Conservation (phyloP, 1,140 invertebrate genomes). For the Trichonephila clavata region DNA sequence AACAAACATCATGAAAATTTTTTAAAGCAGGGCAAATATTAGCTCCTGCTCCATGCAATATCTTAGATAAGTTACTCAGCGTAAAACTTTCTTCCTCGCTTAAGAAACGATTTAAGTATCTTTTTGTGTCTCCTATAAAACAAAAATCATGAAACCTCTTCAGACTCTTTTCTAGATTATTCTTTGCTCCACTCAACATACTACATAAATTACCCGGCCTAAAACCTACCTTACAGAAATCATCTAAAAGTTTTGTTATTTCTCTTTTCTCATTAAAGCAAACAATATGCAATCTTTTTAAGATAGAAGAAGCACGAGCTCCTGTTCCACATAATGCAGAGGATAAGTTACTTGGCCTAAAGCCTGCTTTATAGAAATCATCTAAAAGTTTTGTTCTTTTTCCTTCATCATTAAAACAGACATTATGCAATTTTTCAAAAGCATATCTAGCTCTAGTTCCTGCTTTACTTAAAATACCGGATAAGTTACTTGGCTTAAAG, state of each 20-base stretch:
- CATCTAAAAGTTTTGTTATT: conserved; percentile 48
- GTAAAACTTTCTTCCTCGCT: background rate
- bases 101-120: background rate
- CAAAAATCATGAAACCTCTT: conserved; percentile 65
- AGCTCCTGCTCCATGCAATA: conserved; percentile 34
- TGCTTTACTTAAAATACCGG: conserved; percentile 42
- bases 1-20: conserved; percentile 58
- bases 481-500: conserved; percentile 49
- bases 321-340: background rate
- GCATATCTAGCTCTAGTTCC: conserved; percentile 56
- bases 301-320: conserved; percentile 30
- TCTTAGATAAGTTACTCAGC: conserved; percentile 21
- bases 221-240: background rate
- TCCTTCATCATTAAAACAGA: conserved; percentile 33
- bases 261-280: conserved; percentile 39
- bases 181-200: conserved; percentile 22
- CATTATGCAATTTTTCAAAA: conserved; percentile 57
- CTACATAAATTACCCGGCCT: background rate
- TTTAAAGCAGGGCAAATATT: conserved; percentile 9
- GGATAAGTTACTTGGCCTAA: conserved; percentile 32
- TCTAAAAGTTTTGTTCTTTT: conserved; percentile 17
- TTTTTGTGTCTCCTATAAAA: conserved; percentile 23
- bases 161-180: conserved; percentile 33
- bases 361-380: background rate
- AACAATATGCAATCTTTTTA: conserved; percentile 29